Evolutionary conservation across 2,888 invertebrate species (phyloP).

Genomic region (Sinohyriopsis cumingii): DNA sequence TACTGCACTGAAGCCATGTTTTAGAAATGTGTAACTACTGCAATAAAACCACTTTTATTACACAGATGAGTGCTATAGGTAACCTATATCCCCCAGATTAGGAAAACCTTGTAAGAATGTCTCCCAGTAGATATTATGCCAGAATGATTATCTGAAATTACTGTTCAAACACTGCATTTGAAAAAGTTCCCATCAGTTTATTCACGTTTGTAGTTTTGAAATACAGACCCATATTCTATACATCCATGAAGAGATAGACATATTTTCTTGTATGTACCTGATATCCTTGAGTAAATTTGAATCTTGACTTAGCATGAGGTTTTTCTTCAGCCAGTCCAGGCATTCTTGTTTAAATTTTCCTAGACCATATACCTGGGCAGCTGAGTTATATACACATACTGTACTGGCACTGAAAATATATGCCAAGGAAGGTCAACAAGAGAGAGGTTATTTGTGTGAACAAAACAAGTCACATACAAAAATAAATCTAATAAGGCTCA

Average conservation of each 20-base stretch:
- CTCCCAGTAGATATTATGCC: not conserved
- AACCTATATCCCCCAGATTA: no score
- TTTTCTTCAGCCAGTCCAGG: conserved; percentile 81
- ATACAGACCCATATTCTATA: no score
- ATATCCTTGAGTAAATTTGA: conserved; percentile 78
- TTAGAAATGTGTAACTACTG: no score
- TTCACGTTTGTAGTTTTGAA: not conserved
- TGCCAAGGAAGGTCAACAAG: not conserved
- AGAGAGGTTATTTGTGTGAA: not conserved
- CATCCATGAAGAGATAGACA: no score
- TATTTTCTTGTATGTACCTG: conserved; percentile 52
- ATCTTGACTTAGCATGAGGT: conserved; percentile 78
- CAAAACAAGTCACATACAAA: not conserved
- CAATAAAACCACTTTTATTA: no score
- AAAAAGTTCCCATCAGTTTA: not conserved
- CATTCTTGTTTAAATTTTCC: conserved; percentile 76
- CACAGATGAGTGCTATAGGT: no score
- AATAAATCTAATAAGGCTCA: not conserved
- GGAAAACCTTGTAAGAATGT: no score
- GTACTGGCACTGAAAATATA: conserved; percentile 74
- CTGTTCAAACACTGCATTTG: not conserved
- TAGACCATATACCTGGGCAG: conserved; percentile 81
- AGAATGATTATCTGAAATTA: not conserved
- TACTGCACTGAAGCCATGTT: no score
- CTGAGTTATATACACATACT: conserved; percentile 80